Base-by-base conservation (phyloP, 2,797 vertebrate species). In the Amblyraja radiata region DNA sequence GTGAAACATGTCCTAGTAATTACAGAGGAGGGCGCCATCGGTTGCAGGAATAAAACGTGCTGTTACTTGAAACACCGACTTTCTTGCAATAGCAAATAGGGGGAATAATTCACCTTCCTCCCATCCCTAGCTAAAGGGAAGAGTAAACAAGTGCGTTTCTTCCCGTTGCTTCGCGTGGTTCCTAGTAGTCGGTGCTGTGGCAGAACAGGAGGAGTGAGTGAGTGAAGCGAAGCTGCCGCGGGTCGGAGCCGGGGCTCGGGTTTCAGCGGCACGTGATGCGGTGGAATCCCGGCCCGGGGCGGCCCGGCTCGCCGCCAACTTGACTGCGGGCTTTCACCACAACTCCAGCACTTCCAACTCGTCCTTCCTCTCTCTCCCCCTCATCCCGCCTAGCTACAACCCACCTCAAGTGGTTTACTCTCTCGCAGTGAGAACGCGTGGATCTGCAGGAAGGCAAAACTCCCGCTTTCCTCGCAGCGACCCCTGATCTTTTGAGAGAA, bases 191-290 rank as follows among this genome's bases (percentile, higher is more conserved):
- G 71, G 71, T 74, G 4, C 18, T 4, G 46, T 54, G 46, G 46
- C 46, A 54, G 5, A 54, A 54, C 46, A 54, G 46, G 46, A 54
- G 46, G 68, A 71, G 13, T 4, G 68, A 71, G 68, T 68, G 11
- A 71, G 68, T 68, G 11, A 11, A 16, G 10, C 0, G 68, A 71
- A 73, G 32, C n/a, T 3, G 8, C 25, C 14, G 8, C 21, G 65
- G 21, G 71, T 0, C 4, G 39, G 46, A 58, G 90, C 11, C 84
- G 84, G 78, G 84, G 81, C 93, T 93, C 95, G 93, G 94, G 95
- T 96, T 95, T 95, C 95, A 94, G 88, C 71, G 71, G 21, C 96
- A 96, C 95, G 96, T 96, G 96, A 96, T 94, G 93, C 23, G 28
- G 93, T 93, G 95, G 94, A 95, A 95, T 95, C 95, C 94, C 81